A percentile compares a stretch with the other conserved stretches of the same genome.
These are phyloP conservation scores for Alcis repandata DNA, from an alignment of 2,888 invertebrate genomes.

Conservation along the genomic window DNA sequence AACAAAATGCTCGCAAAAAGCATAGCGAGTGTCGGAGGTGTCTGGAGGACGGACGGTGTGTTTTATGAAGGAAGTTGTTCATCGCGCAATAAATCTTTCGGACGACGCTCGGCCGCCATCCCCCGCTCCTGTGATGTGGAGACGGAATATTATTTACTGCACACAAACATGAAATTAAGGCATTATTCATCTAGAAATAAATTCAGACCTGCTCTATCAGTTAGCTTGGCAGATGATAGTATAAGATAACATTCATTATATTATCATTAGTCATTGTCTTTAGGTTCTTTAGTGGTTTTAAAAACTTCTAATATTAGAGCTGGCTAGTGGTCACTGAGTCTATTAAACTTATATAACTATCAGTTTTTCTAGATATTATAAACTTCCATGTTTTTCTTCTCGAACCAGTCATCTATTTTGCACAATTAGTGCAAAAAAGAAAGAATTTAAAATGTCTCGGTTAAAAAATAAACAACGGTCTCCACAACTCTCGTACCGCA, in stretches of 20 bases:
- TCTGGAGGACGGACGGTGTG: constrained; percentile 54
- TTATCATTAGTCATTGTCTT: too few relatives aligned
- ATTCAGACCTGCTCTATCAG: too few relatives aligned
- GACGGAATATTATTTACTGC: neutral
- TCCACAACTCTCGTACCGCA: constrained; percentile 47
- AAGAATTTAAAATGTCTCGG: neutral
- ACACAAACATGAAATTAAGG: neutral
- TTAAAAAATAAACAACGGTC: constrained; percentile 14
- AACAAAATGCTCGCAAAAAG: constrained; percentile 24
- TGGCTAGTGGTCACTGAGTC: too few relatives aligned
- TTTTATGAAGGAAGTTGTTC: constrained; percentile 80
- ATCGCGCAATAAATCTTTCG: constrained; percentile 77
- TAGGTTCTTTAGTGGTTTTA: too few relatives aligned
- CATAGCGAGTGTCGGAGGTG: constrained; percentile 30
- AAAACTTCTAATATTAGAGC: too few relatives aligned
- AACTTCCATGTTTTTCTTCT: too few relatives aligned
- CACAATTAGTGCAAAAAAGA: too few relatives aligned
- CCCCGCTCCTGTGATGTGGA: constrained; percentile 5
- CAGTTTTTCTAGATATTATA: neutral
- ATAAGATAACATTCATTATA: too few relatives aligned
- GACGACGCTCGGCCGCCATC: constrained; percentile 53
- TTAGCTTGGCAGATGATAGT: too few relatives aligned
- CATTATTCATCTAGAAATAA: too few relatives aligned
- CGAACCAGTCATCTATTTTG: neutral
- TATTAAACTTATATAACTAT: too few relatives aligned